A percentile compares a stretch with the other conserved stretches of the same genome.
Evolutionary conservation across 2,113 vertebrate species (phyloP).

Genomic region (Hippoglossus stenolepis): DNA sequence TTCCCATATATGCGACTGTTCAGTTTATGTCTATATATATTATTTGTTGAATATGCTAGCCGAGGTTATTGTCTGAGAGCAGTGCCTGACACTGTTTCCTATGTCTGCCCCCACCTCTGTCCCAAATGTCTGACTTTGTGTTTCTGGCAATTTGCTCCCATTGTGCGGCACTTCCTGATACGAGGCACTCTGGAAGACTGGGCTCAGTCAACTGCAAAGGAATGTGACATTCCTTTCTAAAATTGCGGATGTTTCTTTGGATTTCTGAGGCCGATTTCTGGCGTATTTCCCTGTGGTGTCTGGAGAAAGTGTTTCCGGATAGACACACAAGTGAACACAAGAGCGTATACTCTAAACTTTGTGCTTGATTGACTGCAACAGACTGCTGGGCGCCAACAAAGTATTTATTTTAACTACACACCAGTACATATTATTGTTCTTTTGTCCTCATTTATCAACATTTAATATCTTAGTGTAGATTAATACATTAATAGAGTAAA

Average conservation of each 20-base stretch:
- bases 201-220: conserved; percentile 83
- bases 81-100: conserved; percentile 71
- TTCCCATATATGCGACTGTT: not conserved
- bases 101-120: conserved; percentile 66
- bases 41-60: not conserved
- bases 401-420: conserved; percentile 37
- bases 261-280: conserved; percentile 72
- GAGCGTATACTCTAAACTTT: conserved; percentile 15
- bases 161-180: conserved; percentile 84
- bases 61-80: conserved; percentile 56
- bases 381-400: conserved; percentile 25
- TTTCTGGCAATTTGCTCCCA: conserved; percentile 83
- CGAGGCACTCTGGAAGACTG: conserved; percentile 79
- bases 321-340: conserved; percentile 37
- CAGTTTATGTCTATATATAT: not conserved
- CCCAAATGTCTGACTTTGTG: conserved; percentile 80
- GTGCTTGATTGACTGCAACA: conserved; percentile 27
- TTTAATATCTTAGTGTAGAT: not conserved
- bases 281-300: conserved; percentile 65
- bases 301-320: conserved; percentile 72
- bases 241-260: conserved; percentile 82
- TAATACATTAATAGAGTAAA: conserved; percentile 2
- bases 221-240: conserved; percentile 82
- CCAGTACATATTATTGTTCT: conserved; percentile 21
- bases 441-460: conserved; percentile 31